Evolutionary conservation across 2,888 invertebrate species (phyloP).

Genomic region (Himalopsyche tibetana): DNA sequence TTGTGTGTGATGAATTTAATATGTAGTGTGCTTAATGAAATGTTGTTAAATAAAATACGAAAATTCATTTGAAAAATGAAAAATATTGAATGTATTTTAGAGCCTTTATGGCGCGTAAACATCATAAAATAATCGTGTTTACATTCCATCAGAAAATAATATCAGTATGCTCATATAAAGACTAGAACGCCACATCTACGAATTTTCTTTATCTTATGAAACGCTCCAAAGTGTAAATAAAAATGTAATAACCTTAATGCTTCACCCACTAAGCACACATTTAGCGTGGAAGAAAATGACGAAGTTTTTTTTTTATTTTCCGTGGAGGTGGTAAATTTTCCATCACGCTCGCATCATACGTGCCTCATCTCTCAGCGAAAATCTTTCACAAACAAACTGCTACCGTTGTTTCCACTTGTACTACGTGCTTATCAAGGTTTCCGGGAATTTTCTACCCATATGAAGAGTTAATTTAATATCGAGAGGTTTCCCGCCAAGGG

Average conservation of each 20-base stretch:
- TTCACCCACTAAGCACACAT: constrained; percentile 30
- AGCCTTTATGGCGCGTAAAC: no score
- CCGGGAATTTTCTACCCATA: constrained; percentile 7
- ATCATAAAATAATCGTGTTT: no score
- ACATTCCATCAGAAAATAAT: background rate
- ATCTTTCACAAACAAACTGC: constrained; percentile 34
- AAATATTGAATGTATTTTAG: no score
- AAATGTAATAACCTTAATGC: constrained; percentile 21
- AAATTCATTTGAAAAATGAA: no score
- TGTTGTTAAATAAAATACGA: no score
- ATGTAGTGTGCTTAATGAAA: no score
- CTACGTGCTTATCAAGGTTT: constrained; percentile 34
- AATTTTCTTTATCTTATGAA: background rate
- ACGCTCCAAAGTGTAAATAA: constrained; percentile 24
- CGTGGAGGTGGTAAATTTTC: constrained; percentile 17
- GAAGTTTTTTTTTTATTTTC: constrained; percentile 1
- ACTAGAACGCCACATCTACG: background rate
- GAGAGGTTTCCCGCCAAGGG: constrained; percentile 34
- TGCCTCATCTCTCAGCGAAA: constrained; percentile 30
- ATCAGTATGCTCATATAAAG: background rate
- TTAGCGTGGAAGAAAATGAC: constrained; percentile 21
- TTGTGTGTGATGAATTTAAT: no score
- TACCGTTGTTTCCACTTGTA: constrained; percentile 30
- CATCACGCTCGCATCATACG: constrained; percentile 29
- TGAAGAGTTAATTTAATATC: constrained; percentile 29